Evolutionary conservation across 1,140 invertebrate species (phyloP), one percentile per base, ranked within the genome.

Genomic region (Agrypnia vestita): DNA sequence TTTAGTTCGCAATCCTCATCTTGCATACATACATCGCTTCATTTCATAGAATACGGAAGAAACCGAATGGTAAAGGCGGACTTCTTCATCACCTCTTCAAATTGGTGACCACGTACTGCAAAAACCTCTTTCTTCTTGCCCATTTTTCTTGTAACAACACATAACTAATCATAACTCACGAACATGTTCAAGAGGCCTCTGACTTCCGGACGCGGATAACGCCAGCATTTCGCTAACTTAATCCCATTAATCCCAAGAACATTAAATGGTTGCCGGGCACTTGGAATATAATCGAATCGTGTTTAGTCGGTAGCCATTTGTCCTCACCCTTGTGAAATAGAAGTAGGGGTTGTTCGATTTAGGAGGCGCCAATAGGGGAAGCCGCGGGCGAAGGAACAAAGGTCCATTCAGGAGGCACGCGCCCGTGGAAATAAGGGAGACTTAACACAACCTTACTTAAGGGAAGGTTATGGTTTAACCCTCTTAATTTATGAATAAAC

Each of bases 371-470:
- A 74, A 44, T 56, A 74, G 46, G 71, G 53, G 56, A 76, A 17
- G 49, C 74, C 49, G 59, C 43, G 59, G 75, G 61, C 76, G 35
- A 77, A 80, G 79, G 51, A 71, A 80, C 79, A 80, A 76, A 76
- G 53, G 79, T n/a, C 53, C 67, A 21, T 80, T 51, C 19, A 49
- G 59, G 51, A 13, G 79, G 19, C 21, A 76, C 74, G 46, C 79
- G 74, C 72, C 61, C 13, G 67, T 44, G 43, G 49, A 49, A 46
- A 69, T n/a, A 43, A 55, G 47, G 43, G 74, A 67, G 49, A 56
- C 19, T 62, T 25, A 35, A 35, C 19, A 19, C 78, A 35, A 62
- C 79, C 74, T 56, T 21, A 61, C 51, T 44, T 15, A 76, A 76
- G 78, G 71, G 72, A 75, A 75, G 62, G 74, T 64, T 74, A 75